phyloP scores from a whole-genome alignment of 2,113 vertebrate genomes.

The Tupaia chinensis region DNA sequence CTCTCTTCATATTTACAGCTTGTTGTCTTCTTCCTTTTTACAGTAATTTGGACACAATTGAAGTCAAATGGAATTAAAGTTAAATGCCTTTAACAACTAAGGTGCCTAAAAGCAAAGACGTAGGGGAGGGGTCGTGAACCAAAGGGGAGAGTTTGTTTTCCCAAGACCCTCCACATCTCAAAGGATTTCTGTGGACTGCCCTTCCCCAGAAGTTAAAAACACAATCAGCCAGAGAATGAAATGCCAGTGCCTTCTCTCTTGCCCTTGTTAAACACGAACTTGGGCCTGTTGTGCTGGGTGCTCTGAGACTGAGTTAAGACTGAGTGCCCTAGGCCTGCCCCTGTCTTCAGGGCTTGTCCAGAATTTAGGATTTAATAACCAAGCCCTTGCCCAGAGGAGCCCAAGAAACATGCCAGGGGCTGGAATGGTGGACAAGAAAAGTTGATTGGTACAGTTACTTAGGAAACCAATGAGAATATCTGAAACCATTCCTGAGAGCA shows the following conservation, averaged over 20 bases:
- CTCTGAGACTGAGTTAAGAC: not conserved
- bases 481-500: slow-evolving; percentile 53
- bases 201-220: slow-evolving; percentile 4
- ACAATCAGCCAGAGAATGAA: not conserved
- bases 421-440: not conserved
- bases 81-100: slow-evolving; percentile 88
- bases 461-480: not conserved
- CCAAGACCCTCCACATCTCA: not conserved
- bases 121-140: slow-evolving; percentile 53
- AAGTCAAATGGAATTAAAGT: slow-evolving; percentile 95
- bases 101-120: slow-evolving; percentile 84
- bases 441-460: not conserved
- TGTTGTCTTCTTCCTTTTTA: slow-evolving; percentile 95
- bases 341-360: not conserved
- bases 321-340: not conserved
- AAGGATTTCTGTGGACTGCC: not conserved
- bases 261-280: not conserved
- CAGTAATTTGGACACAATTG: slow-evolving; percentile 93
- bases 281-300: not conserved
- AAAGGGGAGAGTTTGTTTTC: not conserved
- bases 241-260: not conserved
- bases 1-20: slow-evolving; percentile 97
- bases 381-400: slow-evolving; percentile 9
- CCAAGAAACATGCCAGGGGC: not conserved
- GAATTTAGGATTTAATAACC: not conserved